These are phyloP conservation scores for Megaceryle torquata DNA, from an alignment of 2,113 vertebrate genomes.

Conservation along the genomic window DNA sequence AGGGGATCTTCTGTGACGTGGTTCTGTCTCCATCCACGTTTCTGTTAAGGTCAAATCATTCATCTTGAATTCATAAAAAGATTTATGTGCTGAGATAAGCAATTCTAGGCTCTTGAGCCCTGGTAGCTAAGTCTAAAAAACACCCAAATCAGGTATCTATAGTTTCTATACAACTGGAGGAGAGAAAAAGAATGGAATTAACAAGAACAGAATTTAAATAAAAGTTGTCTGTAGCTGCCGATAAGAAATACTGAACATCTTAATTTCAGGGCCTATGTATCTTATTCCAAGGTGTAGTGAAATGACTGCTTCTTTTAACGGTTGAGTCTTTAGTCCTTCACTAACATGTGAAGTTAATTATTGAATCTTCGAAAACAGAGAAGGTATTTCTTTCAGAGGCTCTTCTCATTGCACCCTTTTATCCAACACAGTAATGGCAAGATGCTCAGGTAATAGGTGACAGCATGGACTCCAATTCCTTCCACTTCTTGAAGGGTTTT, in stretches of 20 bases:
- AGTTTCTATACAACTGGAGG: neutral
- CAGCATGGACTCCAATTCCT: neutral
- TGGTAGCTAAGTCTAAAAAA: neutral
- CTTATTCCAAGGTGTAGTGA: neutral
- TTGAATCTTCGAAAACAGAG: neutral
- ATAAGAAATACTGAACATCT: neutral
- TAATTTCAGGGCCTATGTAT: neutral
- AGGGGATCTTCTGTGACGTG: neutral
- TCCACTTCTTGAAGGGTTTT: neutral
- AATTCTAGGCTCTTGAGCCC: neutral
- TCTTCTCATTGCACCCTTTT: neutral
- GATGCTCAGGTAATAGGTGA: neutral
- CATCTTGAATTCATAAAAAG: neutral
- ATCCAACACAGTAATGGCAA: neutral
- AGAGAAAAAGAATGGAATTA: neutral
- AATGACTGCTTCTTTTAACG: neutral
- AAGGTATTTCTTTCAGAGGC: neutral
- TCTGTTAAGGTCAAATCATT: neutral
- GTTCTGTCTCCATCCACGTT: neutral
- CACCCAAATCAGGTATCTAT: neutral
- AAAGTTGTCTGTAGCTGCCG: neutral
- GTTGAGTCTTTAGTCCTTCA: no score
- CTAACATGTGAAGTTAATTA: neutral
- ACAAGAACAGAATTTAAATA: neutral
- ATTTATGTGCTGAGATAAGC: neutral